Conservation (phyloP, 2,888 invertebrate species). For the Urechis unicinctus region DNA sequence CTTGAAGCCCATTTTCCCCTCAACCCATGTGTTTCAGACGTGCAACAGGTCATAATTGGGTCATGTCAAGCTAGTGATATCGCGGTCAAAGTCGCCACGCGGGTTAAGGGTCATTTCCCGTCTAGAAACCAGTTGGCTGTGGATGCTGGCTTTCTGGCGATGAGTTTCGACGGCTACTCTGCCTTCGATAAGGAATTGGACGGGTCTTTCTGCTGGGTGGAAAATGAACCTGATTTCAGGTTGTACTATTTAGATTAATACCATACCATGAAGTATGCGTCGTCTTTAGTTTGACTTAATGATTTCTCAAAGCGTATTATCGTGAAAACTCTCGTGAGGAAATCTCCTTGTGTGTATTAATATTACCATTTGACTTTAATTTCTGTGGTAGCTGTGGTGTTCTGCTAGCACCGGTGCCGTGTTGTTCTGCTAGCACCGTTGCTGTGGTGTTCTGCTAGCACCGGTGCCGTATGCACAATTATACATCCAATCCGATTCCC, state of each 20-base stretch:
- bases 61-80: constrained; percentile 33
- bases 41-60: constrained; percentile 30
- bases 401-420: too few relatives aligned
- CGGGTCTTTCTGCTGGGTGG: constrained; percentile 29
- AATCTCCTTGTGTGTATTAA: too few relatives aligned
- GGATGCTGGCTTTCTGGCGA: constrained; percentile 40
- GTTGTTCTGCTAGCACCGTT: too few relatives aligned
- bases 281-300: background rate
- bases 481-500: too few relatives aligned
- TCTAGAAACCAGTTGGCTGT: constrained; percentile 32
- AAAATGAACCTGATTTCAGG: constrained; percentile 35
- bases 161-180: constrained; percentile 33
- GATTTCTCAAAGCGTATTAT: background rate
- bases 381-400: too few relatives aligned
- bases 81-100: constrained; percentile 37
- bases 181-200: constrained; percentile 11
- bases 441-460: too few relatives aligned
- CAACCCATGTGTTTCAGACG: too few relatives aligned
- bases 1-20: too few relatives aligned
- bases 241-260: constrained; percentile 14
- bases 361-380: too few relatives aligned
- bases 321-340: too few relatives aligned
- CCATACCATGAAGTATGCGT: background rate
- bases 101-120: constrained; percentile 41
- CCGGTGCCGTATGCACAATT: too few relatives aligned